Conservation (phyloP, 2,888 invertebrate genomes). For the Machimus atricapillus region DNA sequence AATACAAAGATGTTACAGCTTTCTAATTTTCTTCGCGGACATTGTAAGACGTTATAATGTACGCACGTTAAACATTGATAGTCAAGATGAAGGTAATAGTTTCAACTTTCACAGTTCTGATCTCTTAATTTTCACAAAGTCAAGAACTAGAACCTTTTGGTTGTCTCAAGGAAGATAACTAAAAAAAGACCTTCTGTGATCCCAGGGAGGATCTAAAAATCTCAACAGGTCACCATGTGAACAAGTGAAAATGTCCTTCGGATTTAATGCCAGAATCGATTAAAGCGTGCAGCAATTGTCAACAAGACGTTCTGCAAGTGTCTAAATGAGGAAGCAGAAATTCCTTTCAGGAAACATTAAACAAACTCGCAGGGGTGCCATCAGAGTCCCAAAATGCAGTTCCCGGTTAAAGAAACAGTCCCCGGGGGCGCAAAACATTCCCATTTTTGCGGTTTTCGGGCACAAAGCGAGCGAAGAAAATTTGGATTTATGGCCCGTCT, state of each 20-base stretch:
- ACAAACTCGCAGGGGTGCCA: background rate
- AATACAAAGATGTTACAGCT: too few relatives aligned
- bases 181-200: background rate
- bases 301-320: constrained; percentile 3
- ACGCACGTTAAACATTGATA: too few relatives aligned
- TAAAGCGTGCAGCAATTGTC: background rate
- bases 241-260: background rate
- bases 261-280: background rate
- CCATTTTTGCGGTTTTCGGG: constrained; percentile 37
- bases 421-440: constrained; percentile 20
- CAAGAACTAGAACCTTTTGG: background rate
- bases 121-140: too few relatives aligned
- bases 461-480: constrained; percentile 42
- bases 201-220: background rate
- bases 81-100: too few relatives aligned
- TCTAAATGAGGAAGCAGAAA: constrained; percentile 20
- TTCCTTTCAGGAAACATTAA: background rate
- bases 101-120: too few relatives aligned
- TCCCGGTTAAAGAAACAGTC: background rate
- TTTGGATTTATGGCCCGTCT: constrained; percentile 29
- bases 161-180: background rate
- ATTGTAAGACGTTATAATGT: too few relatives aligned
- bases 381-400: background rate
- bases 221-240: background rate
- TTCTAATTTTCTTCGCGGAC: too few relatives aligned